A percentile compares a stretch with the other conserved stretches of the same genome.
Conservation (phyloP, 2,113 vertebrate species). For the Spilogale gracilis region DNA sequence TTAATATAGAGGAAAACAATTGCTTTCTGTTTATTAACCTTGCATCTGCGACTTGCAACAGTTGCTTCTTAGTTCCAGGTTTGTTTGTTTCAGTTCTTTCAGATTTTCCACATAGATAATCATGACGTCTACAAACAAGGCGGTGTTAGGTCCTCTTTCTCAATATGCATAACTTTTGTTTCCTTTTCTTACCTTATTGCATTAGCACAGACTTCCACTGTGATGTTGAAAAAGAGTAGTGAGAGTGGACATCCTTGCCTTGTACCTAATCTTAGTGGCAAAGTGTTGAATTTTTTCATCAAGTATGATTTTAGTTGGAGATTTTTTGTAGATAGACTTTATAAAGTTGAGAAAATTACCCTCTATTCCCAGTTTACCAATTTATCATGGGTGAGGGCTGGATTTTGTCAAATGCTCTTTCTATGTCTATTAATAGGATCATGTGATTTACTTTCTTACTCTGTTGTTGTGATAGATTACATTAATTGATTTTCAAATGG, state of each 20-base stretch:
- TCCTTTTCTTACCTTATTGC: neutral
- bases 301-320: neutral
- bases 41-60: neutral
- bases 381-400: neutral
- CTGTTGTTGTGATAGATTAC: neutral
- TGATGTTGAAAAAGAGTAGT: neutral
- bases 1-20: neutral
- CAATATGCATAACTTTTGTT: neutral
- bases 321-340: neutral
- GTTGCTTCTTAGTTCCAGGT: neutral
- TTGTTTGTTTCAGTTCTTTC: neutral
- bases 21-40: neutral
- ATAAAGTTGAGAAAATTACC: neutral
- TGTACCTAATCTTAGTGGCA: neutral
- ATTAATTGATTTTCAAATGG: neutral
- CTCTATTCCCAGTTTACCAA: neutral
- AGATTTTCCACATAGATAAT: neutral
- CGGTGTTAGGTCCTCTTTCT: neutral
- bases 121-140: neutral
- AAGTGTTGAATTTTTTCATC: neutral
- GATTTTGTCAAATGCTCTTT: neutral
- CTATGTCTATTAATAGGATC: neutral
- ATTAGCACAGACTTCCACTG: neutral
- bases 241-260: neutral
- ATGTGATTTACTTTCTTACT: neutral